Percentiles rank a stretch among this genome's conserved stretches.
Conservation (phyloP, 2,113 vertebrate species). For the Indri indri region DNA sequence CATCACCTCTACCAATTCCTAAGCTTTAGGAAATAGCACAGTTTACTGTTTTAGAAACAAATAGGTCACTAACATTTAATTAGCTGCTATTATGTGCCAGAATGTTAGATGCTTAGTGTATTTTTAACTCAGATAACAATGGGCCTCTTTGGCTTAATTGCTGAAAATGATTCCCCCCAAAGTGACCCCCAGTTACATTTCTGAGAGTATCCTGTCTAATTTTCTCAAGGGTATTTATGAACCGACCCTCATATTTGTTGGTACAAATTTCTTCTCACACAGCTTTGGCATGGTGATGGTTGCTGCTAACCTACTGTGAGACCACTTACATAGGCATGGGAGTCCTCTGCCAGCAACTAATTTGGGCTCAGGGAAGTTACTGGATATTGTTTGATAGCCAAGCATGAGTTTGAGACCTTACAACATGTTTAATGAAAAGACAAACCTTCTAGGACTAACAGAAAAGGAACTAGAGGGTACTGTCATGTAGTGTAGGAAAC, state of each 20-base stretch:
- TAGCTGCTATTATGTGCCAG: not conserved
- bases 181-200: not conserved
- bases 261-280: not conserved
- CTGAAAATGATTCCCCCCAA: not conserved
- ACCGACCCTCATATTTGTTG: not conserved
- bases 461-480: not conserved
- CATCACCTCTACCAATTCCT: not conserved
- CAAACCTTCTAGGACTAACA: not conserved
- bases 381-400: not conserved
- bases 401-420: not conserved
- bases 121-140: not conserved
- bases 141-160: not conserved
- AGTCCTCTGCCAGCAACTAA: not conserved
- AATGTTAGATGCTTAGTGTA: not conserved
- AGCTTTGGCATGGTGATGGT: not conserved
- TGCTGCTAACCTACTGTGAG: not conserved
- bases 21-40: not conserved
- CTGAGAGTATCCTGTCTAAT: not conserved
- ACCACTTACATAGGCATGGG: not conserved
- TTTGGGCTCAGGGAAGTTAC: not conserved
- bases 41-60: not conserved
- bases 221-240: not conserved
- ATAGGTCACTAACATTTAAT: not conserved
- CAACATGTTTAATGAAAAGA: not conserved
- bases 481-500: fast-evolving